Conservation (phyloP, 2,888 invertebrate genomes). For the Papilio elwesi region DNA sequence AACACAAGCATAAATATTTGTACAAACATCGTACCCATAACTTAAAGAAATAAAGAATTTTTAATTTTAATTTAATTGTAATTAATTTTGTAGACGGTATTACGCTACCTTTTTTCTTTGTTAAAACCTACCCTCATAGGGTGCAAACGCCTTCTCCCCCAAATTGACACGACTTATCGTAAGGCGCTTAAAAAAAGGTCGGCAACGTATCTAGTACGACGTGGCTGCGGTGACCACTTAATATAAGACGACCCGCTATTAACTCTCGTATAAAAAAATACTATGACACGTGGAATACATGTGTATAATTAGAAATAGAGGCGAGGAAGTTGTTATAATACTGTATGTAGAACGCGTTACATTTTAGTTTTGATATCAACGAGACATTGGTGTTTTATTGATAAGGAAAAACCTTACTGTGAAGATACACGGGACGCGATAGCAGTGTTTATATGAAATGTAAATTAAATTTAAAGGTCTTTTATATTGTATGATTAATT, state of each 20-base stretch:
- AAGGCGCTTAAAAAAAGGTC: too few species aligned
- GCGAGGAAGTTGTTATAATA: neutral
- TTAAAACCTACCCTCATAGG: too few species aligned
- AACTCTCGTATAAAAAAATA: neutral
- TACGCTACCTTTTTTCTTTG: too few species aligned
- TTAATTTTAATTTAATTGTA: too few species aligned
- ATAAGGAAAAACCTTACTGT: conserved; percentile 17
- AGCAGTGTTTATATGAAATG: conserved; percentile 1
- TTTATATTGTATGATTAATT: neutral
- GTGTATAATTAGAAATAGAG: neutral
- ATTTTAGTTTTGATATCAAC: conserved; percentile 5
- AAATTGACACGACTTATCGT: too few species aligned
- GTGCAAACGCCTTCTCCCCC: too few species aligned
- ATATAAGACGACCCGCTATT: neutral
- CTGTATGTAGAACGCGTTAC: neutral
- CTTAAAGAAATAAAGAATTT: too few species aligned
- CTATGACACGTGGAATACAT: neutral
- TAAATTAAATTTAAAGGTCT: conserved; percentile 6
- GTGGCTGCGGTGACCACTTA: too few species aligned
- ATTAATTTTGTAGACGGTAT: too few species aligned
- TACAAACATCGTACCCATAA: too few species aligned
- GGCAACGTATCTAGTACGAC: too few species aligned
- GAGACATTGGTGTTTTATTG: conserved; percentile 13
- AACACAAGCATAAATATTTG: too few species aligned
- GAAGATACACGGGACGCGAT: conserved; percentile 9